These are phyloP conservation scores for Dysdera silvatica DNA, from an alignment of 1,140 invertebrate species.

Conservation along the genomic window DNA sequence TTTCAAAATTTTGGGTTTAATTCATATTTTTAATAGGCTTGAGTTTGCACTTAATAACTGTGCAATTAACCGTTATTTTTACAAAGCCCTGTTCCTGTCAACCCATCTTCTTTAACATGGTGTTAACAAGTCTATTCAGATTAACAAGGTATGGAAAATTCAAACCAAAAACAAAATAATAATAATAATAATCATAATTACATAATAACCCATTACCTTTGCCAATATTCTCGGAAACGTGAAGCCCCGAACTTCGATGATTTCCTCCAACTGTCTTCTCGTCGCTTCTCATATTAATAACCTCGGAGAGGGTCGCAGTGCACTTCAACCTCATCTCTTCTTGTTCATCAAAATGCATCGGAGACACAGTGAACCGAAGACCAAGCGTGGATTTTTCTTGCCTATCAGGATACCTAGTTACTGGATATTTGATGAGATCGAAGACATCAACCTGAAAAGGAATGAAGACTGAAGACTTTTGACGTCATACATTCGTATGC, in stretches of 20 bases:
- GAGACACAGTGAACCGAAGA: constrained; percentile 59
- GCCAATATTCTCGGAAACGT: constrained; percentile 19
- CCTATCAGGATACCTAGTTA: neutral
- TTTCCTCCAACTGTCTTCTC: constrained; percentile 20
- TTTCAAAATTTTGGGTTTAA: too few relatives aligned
- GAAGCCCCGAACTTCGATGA: constrained; percentile 17
- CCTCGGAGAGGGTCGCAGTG: constrained; percentile 17
- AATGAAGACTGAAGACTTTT: neutral
- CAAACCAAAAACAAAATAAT: too few relatives aligned
- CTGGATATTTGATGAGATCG: constrained; percentile 1
- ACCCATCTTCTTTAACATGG: too few relatives aligned
- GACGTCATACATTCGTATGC: too few relatives aligned
- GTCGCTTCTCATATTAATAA: constrained; percentile 22
- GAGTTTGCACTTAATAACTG: too few relatives aligned
- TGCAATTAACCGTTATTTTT: too few relatives aligned
- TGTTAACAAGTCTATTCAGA: too few relatives aligned
- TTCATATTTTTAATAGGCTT: too few relatives aligned
- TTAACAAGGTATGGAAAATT: too few relatives aligned
- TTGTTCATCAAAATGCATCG: constrained; percentile 59
- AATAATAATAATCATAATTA: too few relatives aligned
- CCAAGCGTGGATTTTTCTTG: constrained; percentile 48
- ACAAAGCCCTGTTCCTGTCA: too few relatives aligned
- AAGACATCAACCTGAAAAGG: neutral
- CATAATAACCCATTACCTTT: constrained; percentile 3
- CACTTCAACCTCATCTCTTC: constrained; percentile 43